Evolutionary conservation across 2,113 vertebrate genomes (phyloP).

Genomic region (Myotis yumanensis): DNA sequence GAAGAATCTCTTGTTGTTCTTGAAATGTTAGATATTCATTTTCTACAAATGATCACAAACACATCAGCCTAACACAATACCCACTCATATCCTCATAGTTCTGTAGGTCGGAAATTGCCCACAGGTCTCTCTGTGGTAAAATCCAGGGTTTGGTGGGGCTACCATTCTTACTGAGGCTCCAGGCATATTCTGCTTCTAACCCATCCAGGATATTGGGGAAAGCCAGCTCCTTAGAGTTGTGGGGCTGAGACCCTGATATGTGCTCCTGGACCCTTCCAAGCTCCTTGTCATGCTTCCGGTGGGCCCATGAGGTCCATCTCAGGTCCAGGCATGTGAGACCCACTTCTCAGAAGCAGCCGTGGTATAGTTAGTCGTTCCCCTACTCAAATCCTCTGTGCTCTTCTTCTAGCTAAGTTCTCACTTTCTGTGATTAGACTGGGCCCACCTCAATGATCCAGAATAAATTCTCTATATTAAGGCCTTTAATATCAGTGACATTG

Average conservation of each 20-base stretch:
- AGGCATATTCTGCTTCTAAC: no score
- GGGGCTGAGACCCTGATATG: fast-evolving
- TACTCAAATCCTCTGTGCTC: fast-evolving
- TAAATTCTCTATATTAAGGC: background rate
- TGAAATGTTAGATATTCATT: background rate
- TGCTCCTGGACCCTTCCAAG: fast-evolving
- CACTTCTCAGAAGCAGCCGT: background rate
- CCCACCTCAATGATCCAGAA: fast-evolving
- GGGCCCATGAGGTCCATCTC: background rate
- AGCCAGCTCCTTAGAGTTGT: fast-evolving
- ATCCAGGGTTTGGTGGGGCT: no score
- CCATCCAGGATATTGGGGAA: fast-evolving
- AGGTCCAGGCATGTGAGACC: fast-evolving
- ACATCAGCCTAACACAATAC: fast-evolving
- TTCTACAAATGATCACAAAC: background rate
- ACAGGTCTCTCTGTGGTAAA: background rate
- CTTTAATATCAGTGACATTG: background rate
- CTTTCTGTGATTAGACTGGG: fast-evolving
- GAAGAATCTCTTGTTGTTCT: background rate
- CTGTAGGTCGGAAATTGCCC: no score
- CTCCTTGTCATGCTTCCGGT: fast-evolving
- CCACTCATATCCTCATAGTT: fast-evolving
- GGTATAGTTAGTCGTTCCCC: fast-evolving
- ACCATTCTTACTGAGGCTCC: fast-evolving
- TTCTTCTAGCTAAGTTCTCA: background rate